These are phyloP conservation scores for Styela plicata DNA, from an alignment of 23 tunicate genomes.

Conservation along the genomic window DNA sequence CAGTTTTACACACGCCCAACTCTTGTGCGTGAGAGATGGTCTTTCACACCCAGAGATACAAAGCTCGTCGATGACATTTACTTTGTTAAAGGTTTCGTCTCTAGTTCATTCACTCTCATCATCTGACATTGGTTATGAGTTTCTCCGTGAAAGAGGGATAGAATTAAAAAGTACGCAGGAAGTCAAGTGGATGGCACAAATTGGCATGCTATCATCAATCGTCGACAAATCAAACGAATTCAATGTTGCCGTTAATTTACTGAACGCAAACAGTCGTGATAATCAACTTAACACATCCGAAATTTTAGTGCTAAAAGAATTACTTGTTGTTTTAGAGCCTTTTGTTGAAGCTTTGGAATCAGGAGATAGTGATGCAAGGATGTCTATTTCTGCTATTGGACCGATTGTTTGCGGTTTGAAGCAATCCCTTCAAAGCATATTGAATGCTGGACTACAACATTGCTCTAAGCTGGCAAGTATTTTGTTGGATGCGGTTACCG, in stretches of 20 bases:
- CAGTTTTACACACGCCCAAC: neutral
- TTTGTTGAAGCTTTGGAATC: neutral
- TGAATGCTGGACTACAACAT: neutral
- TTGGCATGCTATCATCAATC: neutral
- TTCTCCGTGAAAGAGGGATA: neutral
- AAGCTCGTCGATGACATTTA: neutral
- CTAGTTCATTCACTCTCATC: neutral
- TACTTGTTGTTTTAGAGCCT: neutral
- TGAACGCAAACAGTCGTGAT: neutral
- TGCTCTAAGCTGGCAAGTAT: neutral
- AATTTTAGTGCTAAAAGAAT: neutral
- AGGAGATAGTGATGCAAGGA: neutral
- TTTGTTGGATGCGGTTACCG: constrained; percentile 1
- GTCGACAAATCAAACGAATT: neutral
- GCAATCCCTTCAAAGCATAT: neutral
- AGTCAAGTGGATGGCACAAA: neutral
- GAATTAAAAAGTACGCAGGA: neutral
- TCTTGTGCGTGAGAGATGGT: neutral
- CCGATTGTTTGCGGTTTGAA: neutral
- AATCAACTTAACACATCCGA: neutral
- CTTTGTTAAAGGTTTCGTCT: neutral
- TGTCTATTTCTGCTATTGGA: neutral
- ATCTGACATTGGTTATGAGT: neutral
- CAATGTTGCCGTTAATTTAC: neutral
- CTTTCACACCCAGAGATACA: neutral